Conservation (phyloP, 2,888 invertebrate genomes). For the Caenorhabditis sp. region DNA sequence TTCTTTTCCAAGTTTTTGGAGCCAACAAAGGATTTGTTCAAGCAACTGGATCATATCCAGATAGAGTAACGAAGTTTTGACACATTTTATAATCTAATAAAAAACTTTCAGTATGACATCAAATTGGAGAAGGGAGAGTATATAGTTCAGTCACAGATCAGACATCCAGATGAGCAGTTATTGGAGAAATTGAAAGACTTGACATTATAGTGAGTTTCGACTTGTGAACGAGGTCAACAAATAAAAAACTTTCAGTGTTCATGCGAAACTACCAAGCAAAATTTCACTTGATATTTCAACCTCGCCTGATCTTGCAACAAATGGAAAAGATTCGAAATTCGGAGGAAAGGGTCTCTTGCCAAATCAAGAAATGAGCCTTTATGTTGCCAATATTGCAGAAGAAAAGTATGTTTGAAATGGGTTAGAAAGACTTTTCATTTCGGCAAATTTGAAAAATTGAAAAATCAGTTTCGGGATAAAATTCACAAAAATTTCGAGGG, state of each 20-base stretch:
- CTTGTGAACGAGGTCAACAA: no score
- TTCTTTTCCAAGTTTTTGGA: conserved; percentile 90
- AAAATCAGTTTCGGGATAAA: no score
- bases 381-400: conserved; percentile 80
- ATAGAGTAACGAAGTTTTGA: no score
- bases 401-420: conserved; percentile 81
- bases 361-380: conserved; percentile 79
- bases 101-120: conserved; percentile 80
- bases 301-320: conserved; percentile 77
- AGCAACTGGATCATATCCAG: conserved; percentile 88
- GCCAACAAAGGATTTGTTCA: conserved; percentile 85
- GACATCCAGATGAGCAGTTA: conserved; percentile 86
- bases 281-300: conserved; percentile 82
- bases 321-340: conserved; percentile 77
- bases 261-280: conserved; percentile 80
- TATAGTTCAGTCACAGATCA: conserved; percentile 83
- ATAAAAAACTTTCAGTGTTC: conserved; percentile 45
- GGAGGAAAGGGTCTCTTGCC: conserved; percentile 75
- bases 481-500: no score
- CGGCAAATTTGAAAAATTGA: no score
- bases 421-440: background rate
- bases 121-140: conserved; percentile 97
- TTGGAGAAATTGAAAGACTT: conserved; percentile 86
- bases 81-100: no score
- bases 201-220: conserved; percentile 73